phyloP scores from a whole-genome alignment of 2,888 invertebrate genomes.

The Pimpla rufipes region DNA sequence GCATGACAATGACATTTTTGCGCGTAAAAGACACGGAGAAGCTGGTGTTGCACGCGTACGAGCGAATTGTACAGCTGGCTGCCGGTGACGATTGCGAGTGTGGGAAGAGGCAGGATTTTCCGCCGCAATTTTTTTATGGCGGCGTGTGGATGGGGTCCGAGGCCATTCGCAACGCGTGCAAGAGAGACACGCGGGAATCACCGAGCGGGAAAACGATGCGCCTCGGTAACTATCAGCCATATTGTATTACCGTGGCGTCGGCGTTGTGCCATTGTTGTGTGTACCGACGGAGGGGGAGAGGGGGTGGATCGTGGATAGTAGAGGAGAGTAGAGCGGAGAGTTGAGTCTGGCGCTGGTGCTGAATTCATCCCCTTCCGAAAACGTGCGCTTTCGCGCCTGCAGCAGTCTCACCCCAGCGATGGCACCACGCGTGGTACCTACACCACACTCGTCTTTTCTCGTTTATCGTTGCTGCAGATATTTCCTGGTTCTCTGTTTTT shows the following conservation, averaged over 20 bases:
- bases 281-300: slow-evolving; percentile 42
- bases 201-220: slow-evolving; percentile 67
- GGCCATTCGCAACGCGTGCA: slow-evolving; percentile 16
- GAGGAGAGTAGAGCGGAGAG: slow-evolving; percentile 49
- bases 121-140: slow-evolving; percentile 49
- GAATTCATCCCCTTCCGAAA: slow-evolving; percentile 63
- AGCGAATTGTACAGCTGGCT: not conserved
- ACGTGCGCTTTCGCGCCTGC: slow-evolving; percentile 52
- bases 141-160: slow-evolving; percentile 7
- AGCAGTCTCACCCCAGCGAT: slow-evolving; percentile 39
- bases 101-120: slow-evolving; percentile 39
- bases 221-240: slow-evolving; percentile 65
- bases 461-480: slow-evolving; percentile 65
- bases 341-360: slow-evolving; percentile 31
- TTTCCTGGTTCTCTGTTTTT: slow-evolving; percentile 24
- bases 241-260: slow-evolving; percentile 66
- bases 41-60: not conserved
- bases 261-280: slow-evolving; percentile 54
- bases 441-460: slow-evolving; percentile 55
- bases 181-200: slow-evolving; percentile 63
- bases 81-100: slow-evolving; percentile 18
- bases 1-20: slow-evolving; percentile 57
- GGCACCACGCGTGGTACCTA: slow-evolving; percentile 37
- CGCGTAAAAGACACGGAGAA: slow-evolving; percentile 35
- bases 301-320: slow-evolving; percentile 41